Evolutionary conservation across 2,797 vertebrate species (phyloP), one percentile per base, ranked within the genome.

Genomic region (Lithobates sylvaticus): DNA sequence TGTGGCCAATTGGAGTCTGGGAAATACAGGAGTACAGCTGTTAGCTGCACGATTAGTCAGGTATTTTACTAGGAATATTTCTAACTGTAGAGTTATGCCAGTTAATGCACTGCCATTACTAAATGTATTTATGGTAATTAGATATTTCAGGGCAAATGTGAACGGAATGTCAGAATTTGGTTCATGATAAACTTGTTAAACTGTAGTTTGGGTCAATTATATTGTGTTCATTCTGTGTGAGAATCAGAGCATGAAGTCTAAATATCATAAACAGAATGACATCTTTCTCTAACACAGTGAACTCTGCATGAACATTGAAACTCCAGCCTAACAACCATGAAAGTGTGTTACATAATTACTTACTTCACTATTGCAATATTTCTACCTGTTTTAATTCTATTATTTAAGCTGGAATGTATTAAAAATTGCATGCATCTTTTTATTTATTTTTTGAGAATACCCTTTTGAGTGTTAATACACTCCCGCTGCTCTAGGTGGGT

Each of bases 11-110:
- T 81, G 91, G 83, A 74, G 91, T 89, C 93, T 95, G 94, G 93
- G 94, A 95, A 95, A 89, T 85, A 44, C 89, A 89, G 81, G 90
- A 90, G 88, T 91, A 91, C 94, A 95, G 94, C 95, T 95, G 95
- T 94, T 91, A 92, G 88, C 90, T 92, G 92, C 92, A 93, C 91
- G 93, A 90, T 94, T 92, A 95, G 95, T 94, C 91, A 92, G 92
- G 91, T 94, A 94, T 94, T 95, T 95, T 93, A 94, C 93, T 93
- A 92, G 93, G 91, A 93, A 91, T 93, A 93, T 91, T 18, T 92
- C 93, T 90, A 81, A 91, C 92, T 91, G 91, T 34, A 10, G 10
- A 74, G 61, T 29, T 32, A 27, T 79, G 81, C 71, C 81, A 76
- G 61, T 58, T 75, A 68, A 42, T 29, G 58, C 75, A 78, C 72